Evolutionary conservation across 2,113 vertebrate species (phyloP).

Genomic region (Oreocharis arfaki): DNA sequence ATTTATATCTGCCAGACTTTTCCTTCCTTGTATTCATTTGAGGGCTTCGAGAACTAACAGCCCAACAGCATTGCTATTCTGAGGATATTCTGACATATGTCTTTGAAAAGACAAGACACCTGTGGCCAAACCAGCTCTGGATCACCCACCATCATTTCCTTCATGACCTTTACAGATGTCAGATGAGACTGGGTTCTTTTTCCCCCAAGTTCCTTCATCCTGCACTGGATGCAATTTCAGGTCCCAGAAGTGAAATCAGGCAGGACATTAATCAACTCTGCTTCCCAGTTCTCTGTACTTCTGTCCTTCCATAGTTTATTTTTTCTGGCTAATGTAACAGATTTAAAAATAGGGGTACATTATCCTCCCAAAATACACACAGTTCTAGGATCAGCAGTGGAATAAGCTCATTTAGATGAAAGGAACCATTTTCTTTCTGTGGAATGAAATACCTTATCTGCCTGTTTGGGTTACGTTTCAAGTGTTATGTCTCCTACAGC

Average conservation of each 20-base stretch:
- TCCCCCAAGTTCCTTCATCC: neutral
- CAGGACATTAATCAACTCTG: constrained; percentile 60
- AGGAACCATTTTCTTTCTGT: constrained; percentile 12
- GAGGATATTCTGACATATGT: neutral
- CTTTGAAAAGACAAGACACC: neutral
- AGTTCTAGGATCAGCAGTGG: neutral
- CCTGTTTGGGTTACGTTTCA: constrained; percentile 23
- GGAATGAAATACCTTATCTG: constrained; percentile 36
- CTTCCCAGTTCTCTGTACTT: neutral
- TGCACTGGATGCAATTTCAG: constrained; percentile 48
- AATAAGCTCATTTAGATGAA: constrained; percentile 57
- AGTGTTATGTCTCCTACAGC: neutral
- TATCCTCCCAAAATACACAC: neutral
- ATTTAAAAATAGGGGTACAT: neutral
- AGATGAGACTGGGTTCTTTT: neutral
- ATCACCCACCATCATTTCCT: constrained; percentile 33
- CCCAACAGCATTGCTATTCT: neutral
- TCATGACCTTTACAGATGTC: constrained; percentile 62
- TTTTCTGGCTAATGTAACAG: constrained; percentile 20
- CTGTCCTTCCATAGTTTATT: constrained; percentile 11
- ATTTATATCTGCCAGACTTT: neutral
- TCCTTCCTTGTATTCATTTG: neutral
- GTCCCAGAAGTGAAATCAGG: constrained; percentile 61
- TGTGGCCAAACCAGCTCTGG: neutral
- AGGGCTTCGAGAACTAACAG: neutral